Evolutionary conservation across 2,797 vertebrate species (phyloP).

Genomic region (Eospalax fontanierii): DNA sequence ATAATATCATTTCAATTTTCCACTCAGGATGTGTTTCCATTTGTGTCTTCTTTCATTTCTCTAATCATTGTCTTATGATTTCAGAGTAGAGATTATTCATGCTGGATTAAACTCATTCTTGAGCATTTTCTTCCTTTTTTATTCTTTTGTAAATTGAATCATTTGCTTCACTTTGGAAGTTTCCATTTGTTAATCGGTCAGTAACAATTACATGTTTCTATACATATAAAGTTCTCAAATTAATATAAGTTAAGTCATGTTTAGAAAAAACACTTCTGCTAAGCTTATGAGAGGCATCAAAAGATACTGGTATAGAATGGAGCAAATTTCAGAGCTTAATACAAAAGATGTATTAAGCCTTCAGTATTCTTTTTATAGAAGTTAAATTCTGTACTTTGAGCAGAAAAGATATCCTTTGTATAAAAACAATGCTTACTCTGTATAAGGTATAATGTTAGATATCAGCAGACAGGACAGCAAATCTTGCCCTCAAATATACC

Average conservation of each 20-base stretch:
- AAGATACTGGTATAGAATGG: conserved; percentile 13
- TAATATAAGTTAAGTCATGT: conserved; percentile 54
- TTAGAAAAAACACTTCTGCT: neutral
- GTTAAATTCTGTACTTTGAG: conserved; percentile 47
- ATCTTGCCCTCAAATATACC: neutral
- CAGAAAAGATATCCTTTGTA: conserved; percentile 27
- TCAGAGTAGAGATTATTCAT: neutral
- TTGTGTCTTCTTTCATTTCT: neutral
- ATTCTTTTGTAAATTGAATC: neutral
- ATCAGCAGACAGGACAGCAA: conserved; percentile 12
- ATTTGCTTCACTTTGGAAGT: neutral
- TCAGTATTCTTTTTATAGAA: neutral
- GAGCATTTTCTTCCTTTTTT: neutral
- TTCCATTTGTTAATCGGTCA: conserved; percentile 57
- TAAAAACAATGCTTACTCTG: neutral
- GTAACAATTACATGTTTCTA: conserved; percentile 17
- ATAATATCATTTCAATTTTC: neutral
- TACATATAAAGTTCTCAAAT: conserved; percentile 31
- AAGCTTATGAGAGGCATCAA: conserved; percentile 8
- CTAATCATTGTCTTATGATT: neutral
- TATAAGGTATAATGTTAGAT: neutral
- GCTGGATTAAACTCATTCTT: neutral
- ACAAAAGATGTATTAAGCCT: neutral
- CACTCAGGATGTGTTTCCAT: neutral
- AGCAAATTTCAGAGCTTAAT: conserved; percentile 41